phyloP scores from a whole-genome alignment of 2,113 vertebrate species.

The Formicarius rufipectus region DNA sequence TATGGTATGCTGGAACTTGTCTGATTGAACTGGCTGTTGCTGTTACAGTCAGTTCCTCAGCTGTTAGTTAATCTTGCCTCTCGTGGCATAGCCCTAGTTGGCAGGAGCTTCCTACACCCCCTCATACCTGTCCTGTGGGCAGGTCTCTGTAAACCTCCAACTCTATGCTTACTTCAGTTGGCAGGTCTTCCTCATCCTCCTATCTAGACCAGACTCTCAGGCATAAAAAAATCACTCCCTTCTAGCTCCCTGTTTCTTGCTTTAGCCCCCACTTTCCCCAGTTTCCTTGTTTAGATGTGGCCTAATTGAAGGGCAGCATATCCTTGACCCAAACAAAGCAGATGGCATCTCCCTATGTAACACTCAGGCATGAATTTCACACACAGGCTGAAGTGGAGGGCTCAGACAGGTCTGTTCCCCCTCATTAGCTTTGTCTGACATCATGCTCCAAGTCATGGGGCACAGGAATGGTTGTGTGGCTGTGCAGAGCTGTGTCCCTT shows the following conservation, averaged over 20 bases:
- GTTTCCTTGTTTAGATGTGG: neutral
- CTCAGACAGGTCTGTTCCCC: slow-evolving; percentile 51
- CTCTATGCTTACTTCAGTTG: neutral
- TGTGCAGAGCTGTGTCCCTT: neutral
- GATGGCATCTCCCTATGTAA: slow-evolving; percentile 17
- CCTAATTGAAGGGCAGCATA: neutral
- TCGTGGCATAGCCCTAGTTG: neutral
- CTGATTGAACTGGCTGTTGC: neutral
- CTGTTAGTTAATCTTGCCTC: neutral
- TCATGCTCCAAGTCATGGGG: neutral
- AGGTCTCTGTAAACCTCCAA: neutral
- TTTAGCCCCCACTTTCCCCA: neutral
- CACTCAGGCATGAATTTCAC: neutral
- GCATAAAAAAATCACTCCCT: neutral
- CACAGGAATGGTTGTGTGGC: neutral
- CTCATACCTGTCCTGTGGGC: neutral
- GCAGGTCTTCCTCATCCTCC: neutral
- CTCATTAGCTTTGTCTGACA: slow-evolving; percentile 44
- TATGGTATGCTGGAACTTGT: neutral
- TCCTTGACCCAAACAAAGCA: slow-evolving; percentile 45
- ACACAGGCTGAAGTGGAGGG: neutral
- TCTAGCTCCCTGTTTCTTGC: neutral
- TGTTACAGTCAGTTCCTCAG: neutral
- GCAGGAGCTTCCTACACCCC: neutral
- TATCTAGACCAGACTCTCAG: neutral